Evolutionary conservation across 2,888 invertebrate species (phyloP).

Genomic region (Caenorhabditis macrosperma): DNA sequence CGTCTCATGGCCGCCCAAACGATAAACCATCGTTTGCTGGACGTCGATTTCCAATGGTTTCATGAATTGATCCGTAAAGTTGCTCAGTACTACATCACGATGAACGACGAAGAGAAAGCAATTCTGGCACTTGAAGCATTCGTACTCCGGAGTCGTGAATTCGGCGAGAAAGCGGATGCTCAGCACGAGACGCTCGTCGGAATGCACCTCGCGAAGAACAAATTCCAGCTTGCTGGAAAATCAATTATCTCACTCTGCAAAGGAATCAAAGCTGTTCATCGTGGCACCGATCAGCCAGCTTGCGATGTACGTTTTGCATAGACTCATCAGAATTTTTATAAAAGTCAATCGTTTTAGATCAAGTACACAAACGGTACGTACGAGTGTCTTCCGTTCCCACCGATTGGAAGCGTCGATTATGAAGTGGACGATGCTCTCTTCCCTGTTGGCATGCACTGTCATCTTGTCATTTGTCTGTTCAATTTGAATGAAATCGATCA

Average conservation of each 20-base stretch:
- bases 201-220: slow-evolving; percentile 62
- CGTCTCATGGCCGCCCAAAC: slow-evolving; percentile 70
- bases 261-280: slow-evolving; percentile 49
- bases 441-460: slow-evolving; percentile 52
- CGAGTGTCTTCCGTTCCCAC: slow-evolving; percentile 70
- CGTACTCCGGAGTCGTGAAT: slow-evolving; percentile 73
- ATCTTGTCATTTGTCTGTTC: slow-evolving; percentile 46
- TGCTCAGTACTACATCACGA: slow-evolving; percentile 75
- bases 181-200: slow-evolving; percentile 72
- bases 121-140: slow-evolving; percentile 74
- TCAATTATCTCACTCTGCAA: slow-evolving; percentile 73
- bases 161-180: slow-evolving; percentile 57
- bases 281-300: slow-evolving; percentile 18
- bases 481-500: slow-evolving; percentile 39
- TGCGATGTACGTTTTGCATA: slow-evolving; percentile 37
- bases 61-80: slow-evolving; percentile 71
- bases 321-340: neutral
- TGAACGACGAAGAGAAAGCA: slow-evolving; percentile 76
- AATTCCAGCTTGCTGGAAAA: slow-evolving; percentile 70
- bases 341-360: slow-evolving; percentile 60
- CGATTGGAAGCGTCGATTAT: slow-evolving; percentile 53
- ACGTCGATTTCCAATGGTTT: slow-evolving; percentile 75
- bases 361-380: slow-evolving; percentile 68
- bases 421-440: slow-evolving; percentile 39
- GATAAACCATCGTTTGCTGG: slow-evolving; percentile 63